Conservation (phyloP, 2,797 vertebrate genomes). For the Kryptolebias ocellatus region DNA sequence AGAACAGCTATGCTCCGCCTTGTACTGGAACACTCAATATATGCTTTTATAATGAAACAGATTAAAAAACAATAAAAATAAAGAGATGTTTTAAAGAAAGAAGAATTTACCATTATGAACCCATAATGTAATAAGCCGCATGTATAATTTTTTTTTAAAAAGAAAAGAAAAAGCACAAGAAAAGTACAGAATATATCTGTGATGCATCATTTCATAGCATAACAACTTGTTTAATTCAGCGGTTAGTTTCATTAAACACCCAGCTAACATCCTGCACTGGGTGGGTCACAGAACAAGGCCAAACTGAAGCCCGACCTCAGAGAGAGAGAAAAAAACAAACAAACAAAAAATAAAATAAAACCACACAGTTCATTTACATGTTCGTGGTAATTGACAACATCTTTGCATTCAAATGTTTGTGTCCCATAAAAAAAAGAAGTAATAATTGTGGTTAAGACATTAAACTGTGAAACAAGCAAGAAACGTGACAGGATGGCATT, state of each 20-base stretch:
- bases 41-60: not conserved
- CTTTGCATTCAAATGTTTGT: constrained; percentile 69
- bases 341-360: constrained; percentile 8
- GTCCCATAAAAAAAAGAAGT: constrained; percentile 54
- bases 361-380: constrained; percentile 71
- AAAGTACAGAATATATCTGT: constrained; percentile 57
- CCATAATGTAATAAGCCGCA: not conserved
- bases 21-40: too few relatives aligned
- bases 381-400: constrained; percentile 66
- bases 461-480: constrained; percentile 63
- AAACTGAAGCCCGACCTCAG: constrained; percentile 56
- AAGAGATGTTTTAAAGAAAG: not conserved
- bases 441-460: constrained; percentile 69
- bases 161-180: constrained; percentile 17
- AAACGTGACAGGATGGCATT: constrained; percentile 56
- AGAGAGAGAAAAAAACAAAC: constrained; percentile 21
- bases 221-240: constrained; percentile 75
- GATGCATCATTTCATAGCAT: constrained; percentile 63
- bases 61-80: not conserved
- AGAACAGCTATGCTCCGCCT: too few relatives aligned
- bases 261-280: constrained; percentile 73
- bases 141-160: not conserved
- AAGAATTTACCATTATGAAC: not conserved
- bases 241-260: constrained; percentile 70
- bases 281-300: constrained; percentile 68